Evolutionary conservation across 2,888 invertebrate genomes (phyloP).

Genomic region (Deilephila porcellus): DNA sequence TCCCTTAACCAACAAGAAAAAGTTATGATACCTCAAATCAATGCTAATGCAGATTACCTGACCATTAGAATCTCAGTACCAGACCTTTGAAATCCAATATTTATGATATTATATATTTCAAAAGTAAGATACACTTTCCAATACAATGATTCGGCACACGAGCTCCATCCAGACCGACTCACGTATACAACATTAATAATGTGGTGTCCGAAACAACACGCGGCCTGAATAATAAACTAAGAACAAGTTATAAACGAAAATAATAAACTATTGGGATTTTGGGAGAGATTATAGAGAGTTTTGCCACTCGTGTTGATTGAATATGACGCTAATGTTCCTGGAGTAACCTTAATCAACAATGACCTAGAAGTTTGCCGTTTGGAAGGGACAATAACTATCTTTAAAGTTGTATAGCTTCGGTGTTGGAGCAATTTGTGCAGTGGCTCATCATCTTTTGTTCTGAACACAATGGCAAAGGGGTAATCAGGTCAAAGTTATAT

Average conservation of each 20-base stretch:
- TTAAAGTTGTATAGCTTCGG: background rate
- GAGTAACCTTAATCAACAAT: background rate
- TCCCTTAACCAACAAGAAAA: no score
- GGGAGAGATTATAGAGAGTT: conserved; percentile 19
- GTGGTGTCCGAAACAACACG: conserved; percentile 49
- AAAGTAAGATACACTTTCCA: background rate
- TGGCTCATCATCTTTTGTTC: conserved; percentile 6
- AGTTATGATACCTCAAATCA: no score
- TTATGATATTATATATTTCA: no score
- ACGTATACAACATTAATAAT: conserved; percentile 53
- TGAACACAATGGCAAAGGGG: background rate
- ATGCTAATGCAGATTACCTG: no score
- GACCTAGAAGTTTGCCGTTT: background rate
- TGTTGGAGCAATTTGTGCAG: conserved; percentile 4
- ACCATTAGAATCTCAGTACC: no score
- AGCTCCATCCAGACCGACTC: conserved; percentile 34
- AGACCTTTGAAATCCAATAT: no score
- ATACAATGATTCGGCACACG: conserved; percentile 29
- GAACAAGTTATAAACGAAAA: conserved; percentile 41
- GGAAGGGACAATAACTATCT: background rate
- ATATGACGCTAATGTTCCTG: conserved; percentile 9
- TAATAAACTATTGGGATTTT: conserved; percentile 41
- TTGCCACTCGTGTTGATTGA: conserved; percentile 14
- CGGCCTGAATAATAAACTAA: conserved; percentile 45
- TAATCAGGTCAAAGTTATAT: background rate